Percentiles rank a stretch among this genome's conserved stretches.
These are phyloP conservation scores for Oryzias celebensis DNA, from an alignment of 2,113 vertebrate genomes.

Conservation along the genomic window DNA sequence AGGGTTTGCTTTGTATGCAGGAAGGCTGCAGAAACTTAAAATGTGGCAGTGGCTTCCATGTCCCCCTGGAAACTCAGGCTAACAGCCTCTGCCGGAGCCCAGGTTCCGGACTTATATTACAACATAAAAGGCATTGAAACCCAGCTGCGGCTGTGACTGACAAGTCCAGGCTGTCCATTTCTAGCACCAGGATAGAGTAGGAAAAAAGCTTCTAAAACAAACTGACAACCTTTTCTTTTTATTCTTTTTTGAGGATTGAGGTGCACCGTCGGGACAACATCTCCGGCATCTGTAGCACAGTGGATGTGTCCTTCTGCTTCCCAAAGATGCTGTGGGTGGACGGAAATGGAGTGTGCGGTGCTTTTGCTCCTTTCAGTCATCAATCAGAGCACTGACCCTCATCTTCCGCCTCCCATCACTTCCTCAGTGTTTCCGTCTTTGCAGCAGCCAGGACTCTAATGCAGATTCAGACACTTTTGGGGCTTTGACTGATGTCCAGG, in stretches of 20 bases:
- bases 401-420: constrained; percentile 41
- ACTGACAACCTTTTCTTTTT: constrained; percentile 34
- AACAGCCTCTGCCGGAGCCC: constrained; percentile 27
- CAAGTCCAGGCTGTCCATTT: constrained; percentile 56
- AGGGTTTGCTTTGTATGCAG: constrained; percentile 33
- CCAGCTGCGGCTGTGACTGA: constrained; percentile 56
- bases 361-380: constrained; percentile 59
- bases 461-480: constrained; percentile 48
- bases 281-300: constrained; percentile 11
- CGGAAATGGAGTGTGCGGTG: constrained; percentile 27
- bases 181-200: constrained; percentile 4
- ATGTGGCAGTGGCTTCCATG: constrained; percentile 48
- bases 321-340: constrained; percentile 38
- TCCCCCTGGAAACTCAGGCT: constrained; percentile 50
- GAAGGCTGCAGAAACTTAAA: constrained; percentile 39
- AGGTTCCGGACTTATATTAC: constrained; percentile 47
- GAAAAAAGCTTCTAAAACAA: constrained; percentile 35
- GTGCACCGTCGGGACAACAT: not conserved
- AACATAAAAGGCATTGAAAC: constrained; percentile 60
- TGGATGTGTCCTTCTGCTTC: constrained; percentile 32
- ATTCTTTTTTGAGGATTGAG: not conserved
- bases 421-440: constrained; percentile 34
- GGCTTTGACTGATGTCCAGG: constrained; percentile 44
- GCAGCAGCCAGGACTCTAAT: constrained; percentile 44
- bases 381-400: constrained; percentile 63